Conservation (phyloP, 2,888 invertebrate genomes). For the Acanthopleura granulata region DNA sequence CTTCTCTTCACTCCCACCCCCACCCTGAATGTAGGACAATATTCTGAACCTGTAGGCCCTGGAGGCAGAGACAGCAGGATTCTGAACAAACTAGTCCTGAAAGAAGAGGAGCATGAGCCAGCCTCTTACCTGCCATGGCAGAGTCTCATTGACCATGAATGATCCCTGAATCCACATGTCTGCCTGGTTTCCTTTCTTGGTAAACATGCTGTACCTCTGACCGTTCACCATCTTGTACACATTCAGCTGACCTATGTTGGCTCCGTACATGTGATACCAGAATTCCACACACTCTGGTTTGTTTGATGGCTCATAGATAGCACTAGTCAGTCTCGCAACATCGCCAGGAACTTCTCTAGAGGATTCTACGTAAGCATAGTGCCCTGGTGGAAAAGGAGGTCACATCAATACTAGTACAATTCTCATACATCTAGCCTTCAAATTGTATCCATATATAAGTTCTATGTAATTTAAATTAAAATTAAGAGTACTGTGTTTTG, state of each 20-base stretch:
- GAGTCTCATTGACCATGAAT: not conserved
- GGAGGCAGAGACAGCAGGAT: too few species aligned
- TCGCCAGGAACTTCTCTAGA: conserved; percentile 74
- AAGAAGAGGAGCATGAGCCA: too few species aligned
- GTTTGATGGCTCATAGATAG: conserved; percentile 35
- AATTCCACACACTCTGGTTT: conserved; percentile 49
- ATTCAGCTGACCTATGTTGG: conserved; percentile 54
- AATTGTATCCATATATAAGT: too few species aligned
- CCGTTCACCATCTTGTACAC: conserved; percentile 50
- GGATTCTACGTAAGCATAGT: conserved; percentile 57
- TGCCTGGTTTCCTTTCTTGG: conserved; percentile 30
- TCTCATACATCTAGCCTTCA: too few species aligned
- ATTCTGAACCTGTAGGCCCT: too few species aligned
- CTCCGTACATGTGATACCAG: conserved; percentile 62
- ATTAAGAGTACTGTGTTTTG: too few species aligned
- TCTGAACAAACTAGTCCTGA: too few species aligned
- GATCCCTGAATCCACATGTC: not conserved
- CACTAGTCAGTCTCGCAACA: conserved; percentile 69
- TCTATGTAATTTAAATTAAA: too few species aligned
- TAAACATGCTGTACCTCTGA: conserved; percentile 28
- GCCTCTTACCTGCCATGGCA: conserved; percentile 30
- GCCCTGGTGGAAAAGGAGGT: conserved; percentile 35
- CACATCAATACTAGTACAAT: too few species aligned
- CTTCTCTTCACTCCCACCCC: too few species aligned
- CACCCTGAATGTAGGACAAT: too few species aligned